phyloP scores from a whole-genome alignment of 2,113 vertebrate genomes.

The Pristiophorus japonicus region DNA sequence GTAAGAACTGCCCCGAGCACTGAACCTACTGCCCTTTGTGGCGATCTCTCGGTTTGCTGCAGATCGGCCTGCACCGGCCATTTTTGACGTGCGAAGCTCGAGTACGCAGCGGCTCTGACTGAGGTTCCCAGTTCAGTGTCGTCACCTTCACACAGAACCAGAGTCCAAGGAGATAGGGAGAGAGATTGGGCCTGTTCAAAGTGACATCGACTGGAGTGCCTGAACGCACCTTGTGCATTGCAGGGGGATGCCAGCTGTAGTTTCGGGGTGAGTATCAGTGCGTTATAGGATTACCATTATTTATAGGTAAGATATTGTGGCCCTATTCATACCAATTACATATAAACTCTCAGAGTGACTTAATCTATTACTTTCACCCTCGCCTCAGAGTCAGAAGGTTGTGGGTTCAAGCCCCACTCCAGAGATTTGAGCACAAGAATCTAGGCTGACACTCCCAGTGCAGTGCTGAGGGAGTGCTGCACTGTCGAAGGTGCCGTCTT shows the following conservation, averaged over 20 bases:
- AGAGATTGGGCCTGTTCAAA: not conserved
- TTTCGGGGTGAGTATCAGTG: too few relatives aligned
- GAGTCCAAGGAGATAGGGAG: not conserved
- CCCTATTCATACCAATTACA: too few relatives aligned
- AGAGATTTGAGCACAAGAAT: too few relatives aligned
- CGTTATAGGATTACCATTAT: too few relatives aligned
- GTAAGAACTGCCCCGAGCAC: not conserved
- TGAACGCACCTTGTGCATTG: too few relatives aligned
- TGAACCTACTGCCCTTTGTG: not conserved
- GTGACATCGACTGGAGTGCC: not conserved
- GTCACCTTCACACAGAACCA: not conserved
- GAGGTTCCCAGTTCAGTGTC: not conserved
- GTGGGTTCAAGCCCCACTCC: too few relatives aligned
- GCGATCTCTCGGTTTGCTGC: not conserved
- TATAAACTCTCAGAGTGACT: not conserved
- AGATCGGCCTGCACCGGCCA: not conserved
- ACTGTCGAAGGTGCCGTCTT: too few relatives aligned
- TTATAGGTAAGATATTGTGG: too few relatives aligned
- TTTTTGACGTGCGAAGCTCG: not conserved
- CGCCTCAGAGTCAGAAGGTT: too few relatives aligned
- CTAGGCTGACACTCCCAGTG: too few relatives aligned
- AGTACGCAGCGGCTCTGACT: not conserved
- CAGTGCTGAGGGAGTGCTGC: too few relatives aligned
- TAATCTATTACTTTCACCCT: not conserved
- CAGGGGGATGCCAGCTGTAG: too few relatives aligned